These are phyloP conservation scores for Muscicapa striata DNA, from an alignment of 2,797 vertebrate species.

Conservation along the genomic window DNA sequence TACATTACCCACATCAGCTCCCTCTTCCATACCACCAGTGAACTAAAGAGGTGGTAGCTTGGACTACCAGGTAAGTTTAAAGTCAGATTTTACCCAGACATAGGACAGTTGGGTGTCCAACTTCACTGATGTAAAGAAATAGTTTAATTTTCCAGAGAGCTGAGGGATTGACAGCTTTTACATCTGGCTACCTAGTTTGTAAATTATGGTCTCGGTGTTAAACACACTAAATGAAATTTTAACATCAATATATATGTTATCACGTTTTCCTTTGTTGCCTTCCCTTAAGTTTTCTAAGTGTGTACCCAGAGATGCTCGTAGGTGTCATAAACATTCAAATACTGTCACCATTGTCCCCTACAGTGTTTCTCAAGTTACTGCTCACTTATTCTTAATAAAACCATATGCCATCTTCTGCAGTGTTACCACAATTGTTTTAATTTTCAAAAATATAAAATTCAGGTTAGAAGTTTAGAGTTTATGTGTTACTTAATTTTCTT, in stretches of 20 bases:
- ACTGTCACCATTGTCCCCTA: background rate
- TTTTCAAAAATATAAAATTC: background rate
- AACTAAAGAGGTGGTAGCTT: background rate
- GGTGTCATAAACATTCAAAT: background rate
- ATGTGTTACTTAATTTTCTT: background rate
- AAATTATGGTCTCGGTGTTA: background rate
- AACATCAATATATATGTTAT: background rate
- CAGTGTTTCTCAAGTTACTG: background rate
- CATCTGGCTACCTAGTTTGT: background rate
- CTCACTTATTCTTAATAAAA: background rate
- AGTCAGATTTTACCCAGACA: background rate
- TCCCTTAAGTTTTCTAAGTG: background rate
- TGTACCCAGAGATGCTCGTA: background rate
- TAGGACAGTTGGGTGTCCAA: background rate
- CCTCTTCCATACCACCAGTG: background rate
- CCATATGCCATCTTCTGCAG: background rate
- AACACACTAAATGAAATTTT: background rate
- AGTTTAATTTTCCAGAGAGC: background rate
- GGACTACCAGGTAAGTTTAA: background rate
- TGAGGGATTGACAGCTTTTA: background rate
- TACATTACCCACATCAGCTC: background rate
- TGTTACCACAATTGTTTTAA: background rate
- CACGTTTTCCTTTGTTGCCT: background rate
- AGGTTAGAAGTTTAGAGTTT: background rate
- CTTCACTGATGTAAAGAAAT: background rate